These are phyloP conservation scores for Alosa alosa DNA, from an alignment of 2,113 vertebrate genomes.

Conservation along the genomic window DNA sequence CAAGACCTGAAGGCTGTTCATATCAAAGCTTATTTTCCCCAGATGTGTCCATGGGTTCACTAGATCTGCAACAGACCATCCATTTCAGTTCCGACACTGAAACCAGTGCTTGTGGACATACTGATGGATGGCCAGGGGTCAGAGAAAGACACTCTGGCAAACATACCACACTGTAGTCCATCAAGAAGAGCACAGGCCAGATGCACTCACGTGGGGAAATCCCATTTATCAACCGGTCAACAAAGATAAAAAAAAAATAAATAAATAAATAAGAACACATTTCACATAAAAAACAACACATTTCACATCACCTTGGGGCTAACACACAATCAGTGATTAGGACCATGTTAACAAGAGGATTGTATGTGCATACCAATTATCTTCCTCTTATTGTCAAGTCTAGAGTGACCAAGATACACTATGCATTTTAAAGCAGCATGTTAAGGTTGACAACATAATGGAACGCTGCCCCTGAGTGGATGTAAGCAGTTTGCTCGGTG, in stretches of 20 bases:
- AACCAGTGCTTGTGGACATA: not conserved
- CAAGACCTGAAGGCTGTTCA: too few species aligned
- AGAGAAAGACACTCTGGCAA: not conserved
- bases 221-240: not conserved
- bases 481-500: not conserved
- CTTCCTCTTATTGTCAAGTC: not conserved
- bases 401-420: slow-evolving; percentile 6
- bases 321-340: not conserved
- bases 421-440: not conserved
- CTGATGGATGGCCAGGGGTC: not conserved
- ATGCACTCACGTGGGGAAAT: not conserved
- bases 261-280: not conserved
- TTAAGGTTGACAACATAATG: slow-evolving; percentile 11
- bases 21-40: too few species aligned
- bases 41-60: not conserved
- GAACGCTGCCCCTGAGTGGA: not conserved
- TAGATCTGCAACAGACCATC: not conserved
- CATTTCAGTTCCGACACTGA: not conserved
- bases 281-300: not conserved
- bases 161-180: not conserved
- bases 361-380: not conserved
- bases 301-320: not conserved
- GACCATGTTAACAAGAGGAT: not conserved
- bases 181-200: not conserved
- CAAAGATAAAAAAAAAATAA: not conserved